A percentile compares a stretch with the other conserved stretches of the same genome.
phyloP scores from a whole-genome alignment of 2,113 vertebrate species.

The Zosterops lateralis region DNA sequence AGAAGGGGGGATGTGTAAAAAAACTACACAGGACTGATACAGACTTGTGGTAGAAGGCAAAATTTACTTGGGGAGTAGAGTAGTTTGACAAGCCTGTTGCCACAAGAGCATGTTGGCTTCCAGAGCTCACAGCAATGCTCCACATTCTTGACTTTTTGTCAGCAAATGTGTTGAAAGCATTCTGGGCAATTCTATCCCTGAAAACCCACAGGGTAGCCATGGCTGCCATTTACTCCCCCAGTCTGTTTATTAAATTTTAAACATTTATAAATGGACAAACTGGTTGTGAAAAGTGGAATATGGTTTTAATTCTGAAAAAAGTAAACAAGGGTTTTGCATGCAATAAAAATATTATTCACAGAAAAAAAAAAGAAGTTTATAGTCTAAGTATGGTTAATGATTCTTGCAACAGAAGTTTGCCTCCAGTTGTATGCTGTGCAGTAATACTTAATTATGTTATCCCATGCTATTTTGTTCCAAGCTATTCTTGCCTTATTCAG shows the following conservation, averaged over 20 bases:
- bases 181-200: rapidly evolving
- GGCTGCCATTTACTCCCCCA: neutral
- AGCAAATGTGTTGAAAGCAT: neutral
- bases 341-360: neutral
- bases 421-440: neutral
- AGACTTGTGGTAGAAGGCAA: neutral
- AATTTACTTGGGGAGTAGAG: neutral
- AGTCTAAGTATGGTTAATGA: neutral
- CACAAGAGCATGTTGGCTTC: neutral
- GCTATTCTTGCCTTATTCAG: neutral
- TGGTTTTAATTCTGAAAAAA: neutral
- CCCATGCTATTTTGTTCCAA: neutral
- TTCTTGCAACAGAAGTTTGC: neutral
- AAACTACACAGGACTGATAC: rapidly evolving
- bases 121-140: neutral
- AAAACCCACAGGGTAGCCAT: neutral
- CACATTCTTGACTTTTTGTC: neutral
- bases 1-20: rapidly evolving
- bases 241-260: neutral
- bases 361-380: neutral
- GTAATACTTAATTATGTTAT: conserved; percentile 15
- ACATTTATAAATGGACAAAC: neutral
- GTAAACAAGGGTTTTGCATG: neutral
- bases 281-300: neutral
- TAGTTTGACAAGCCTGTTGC: neutral